Evolutionary conservation across 2,113 vertebrate species (phyloP), one percentile per base, ranked within the genome.

Genomic region (Passer montanus): DNA sequence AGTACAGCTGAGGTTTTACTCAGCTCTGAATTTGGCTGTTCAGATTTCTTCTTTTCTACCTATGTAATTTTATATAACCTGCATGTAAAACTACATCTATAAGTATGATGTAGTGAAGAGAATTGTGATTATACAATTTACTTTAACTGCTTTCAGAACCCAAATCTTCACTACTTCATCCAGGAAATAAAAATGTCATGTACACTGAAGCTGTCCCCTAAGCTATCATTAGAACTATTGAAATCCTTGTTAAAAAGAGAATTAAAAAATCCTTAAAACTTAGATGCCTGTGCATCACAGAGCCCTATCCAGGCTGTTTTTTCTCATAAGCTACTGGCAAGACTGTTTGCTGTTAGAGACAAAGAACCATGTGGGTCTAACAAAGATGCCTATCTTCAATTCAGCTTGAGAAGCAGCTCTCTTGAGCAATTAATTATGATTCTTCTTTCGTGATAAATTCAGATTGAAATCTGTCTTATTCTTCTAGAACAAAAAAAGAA

Each of bases 401-500:
- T 80, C 79, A 88, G 88, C 64, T 92, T 75, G 47, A 70, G 79
- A 93, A 94, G 80, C 33, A 78, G 50, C 50, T 86, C 59, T 86
- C 39, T 90, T 85, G n/a, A 84, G 87, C 30, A 43, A 26, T 78
- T 93, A 84, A 91, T 94, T 93, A 58, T 83, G 63, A 64, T 75
- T 84, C 76, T 89, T 86, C 81, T 90, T 86, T 77, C 55, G 22
- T 90, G 85, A 64, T 35, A 78, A 96, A 86, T 81, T 86, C 73
- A 93, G 85, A 88, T 93, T 84, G n/a, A 79, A 96, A 95, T 94
- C 82, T 96, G 43, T 84, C 16, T 55, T 90, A 78, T 77, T 95
- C 72, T 95, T 89, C 47, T 89, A 35, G 68, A 90, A 83, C 50
- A 74, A 41, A 28, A 28, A 74, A 72, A 49, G 4, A 80, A 67